Evolutionary conservation across 2,888 invertebrate genomes (phyloP).

Genomic region (Hemicrepidius hirtus): DNA sequence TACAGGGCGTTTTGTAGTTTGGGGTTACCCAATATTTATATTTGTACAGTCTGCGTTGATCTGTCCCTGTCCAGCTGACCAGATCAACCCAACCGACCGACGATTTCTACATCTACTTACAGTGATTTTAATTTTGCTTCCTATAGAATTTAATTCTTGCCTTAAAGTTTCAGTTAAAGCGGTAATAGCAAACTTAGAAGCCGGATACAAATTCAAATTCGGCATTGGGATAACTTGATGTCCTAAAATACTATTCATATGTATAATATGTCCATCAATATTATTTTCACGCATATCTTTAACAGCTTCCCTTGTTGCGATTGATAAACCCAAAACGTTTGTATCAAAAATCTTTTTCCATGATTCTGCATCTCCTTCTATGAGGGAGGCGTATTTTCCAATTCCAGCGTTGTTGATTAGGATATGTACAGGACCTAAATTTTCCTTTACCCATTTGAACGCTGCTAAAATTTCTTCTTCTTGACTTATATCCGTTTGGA

Average conservation of each 20-base stretch:
- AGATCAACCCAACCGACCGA: background rate
- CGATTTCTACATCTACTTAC: slow-evolving; percentile 61
- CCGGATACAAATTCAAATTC: slow-evolving; percentile 62
- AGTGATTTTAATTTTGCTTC: slow-evolving; percentile 49
- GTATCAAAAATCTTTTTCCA: slow-evolving; percentile 59
- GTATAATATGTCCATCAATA: slow-evolving; percentile 60
- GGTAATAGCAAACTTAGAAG: slow-evolving; percentile 66
- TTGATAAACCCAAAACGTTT: slow-evolving; percentile 59
- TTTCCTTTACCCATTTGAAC: slow-evolving; percentile 54
- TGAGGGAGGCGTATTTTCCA: slow-evolving; percentile 50
- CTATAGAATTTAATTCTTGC: slow-evolving; percentile 63
- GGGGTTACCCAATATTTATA: background rate
- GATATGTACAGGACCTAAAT: slow-evolving; percentile 57
- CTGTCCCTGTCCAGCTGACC: too few relatives aligned
- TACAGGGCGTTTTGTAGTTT: too few relatives aligned
- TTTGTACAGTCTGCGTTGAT: too few relatives aligned
- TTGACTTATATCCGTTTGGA: slow-evolving; percentile 56
- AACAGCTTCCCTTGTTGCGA: slow-evolving; percentile 60
- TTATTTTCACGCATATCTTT: slow-evolving; percentile 55
- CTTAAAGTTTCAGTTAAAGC: slow-evolving; percentile 67
- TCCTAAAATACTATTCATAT: slow-evolving; percentile 25
- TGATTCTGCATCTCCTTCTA: slow-evolving; percentile 54
- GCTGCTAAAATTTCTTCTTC: slow-evolving; percentile 57
- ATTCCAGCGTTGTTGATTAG: slow-evolving; percentile 61
- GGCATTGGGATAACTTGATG: slow-evolving; percentile 44